phyloP scores from a whole-genome alignment of 2,797 vertebrate species.

The Gorsachius magnificus region DNA sequence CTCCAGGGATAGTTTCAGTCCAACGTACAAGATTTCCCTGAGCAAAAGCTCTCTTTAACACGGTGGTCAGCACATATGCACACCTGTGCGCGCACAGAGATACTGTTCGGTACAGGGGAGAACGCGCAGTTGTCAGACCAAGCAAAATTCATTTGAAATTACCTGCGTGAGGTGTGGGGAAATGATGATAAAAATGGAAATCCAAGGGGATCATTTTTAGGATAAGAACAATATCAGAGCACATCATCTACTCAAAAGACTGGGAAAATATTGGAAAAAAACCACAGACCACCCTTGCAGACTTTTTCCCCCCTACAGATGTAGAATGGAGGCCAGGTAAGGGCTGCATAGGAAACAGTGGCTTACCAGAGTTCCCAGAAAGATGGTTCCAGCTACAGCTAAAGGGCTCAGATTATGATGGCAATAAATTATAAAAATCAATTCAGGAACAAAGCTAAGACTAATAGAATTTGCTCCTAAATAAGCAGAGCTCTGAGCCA shows the following conservation, averaged over 20 bases:
- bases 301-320: background rate
- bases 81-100: background rate
- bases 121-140: rapidly evolving
- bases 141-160: background rate
- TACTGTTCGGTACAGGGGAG: background rate
- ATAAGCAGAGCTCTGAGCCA: background rate
- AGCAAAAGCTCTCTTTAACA: background rate
- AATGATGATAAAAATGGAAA: background rate
- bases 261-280: background rate
- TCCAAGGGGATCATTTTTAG: background rate
- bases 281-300: background rate
- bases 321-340: background rate
- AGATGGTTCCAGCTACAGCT: background rate
- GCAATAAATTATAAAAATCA: background rate
- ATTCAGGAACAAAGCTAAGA: background rate
- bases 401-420: background rate
- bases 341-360: background rate
- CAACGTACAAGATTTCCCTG: background rate
- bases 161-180: background rate
- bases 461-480: background rate
- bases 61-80: rapidly evolving
- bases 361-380: background rate
- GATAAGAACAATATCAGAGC: background rate
- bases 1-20: background rate
- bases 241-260: background rate